Evolutionary conservation across 2,113 vertebrate species (phyloP), one percentile per base, ranked within the genome.

Genomic region (Rhinichthys klamathensis): DNA sequence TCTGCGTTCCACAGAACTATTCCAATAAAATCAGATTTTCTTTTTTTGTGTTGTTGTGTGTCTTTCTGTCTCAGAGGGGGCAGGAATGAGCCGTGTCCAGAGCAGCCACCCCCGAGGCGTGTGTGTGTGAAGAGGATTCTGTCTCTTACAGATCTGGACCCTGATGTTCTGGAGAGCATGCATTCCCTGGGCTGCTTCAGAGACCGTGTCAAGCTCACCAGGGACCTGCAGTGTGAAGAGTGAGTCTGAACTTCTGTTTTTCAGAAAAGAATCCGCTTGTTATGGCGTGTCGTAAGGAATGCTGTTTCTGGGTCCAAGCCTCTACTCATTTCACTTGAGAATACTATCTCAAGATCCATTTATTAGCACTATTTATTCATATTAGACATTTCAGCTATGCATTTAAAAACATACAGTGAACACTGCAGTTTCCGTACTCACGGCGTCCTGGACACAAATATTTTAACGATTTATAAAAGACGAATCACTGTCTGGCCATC

Each of bases 101-200:
- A 96, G 89, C 93, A 96, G 92, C 96, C 96, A 2, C 91, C 94
- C 7, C 96, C 95, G 0, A 93, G 96, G 9, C 92, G 95, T 6
- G 95, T 97, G 88, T 96, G 95, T 49, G 92, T 97, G 90, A 92
- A 94, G 80, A 94, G 96, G 88, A 95, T 97, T 84, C 70, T 94
- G 56, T 96, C 96, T 10, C 87, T 96, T 1, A 94, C 96, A 2
- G 96, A 97, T 81, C 93, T 97, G 89, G 97, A 97, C 89, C 96
- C 96, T 0, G 96, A 97, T 0, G 96, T 97, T 49, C 93, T 97
- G 87, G 96, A 97, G 72, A 96, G 96, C 92, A 97, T 97, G 97
- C 95, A 96, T 54, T 97, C 97, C 0, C 91, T 97, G 80, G 97
- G 97, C 74, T 97, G 97, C 92, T 97, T 97, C 93, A 93, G 96